Conservation (phyloP, 2,888 invertebrate species). For the Colletes collaris region DNA sequence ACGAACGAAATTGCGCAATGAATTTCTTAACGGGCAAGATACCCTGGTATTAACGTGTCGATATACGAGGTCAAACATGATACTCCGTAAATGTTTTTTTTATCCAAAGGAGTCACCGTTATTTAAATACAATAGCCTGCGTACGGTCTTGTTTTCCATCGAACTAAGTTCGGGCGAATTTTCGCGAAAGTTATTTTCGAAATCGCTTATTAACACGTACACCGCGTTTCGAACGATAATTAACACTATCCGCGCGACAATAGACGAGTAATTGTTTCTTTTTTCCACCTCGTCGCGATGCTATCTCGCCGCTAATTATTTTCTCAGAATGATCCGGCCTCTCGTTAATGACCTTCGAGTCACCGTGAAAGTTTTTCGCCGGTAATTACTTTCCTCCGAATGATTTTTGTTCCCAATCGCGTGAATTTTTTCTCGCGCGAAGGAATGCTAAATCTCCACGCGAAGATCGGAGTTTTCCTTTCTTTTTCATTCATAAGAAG, state of each 20-base stretch:
- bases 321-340: conserved; percentile 53
- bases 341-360: conserved; percentile 81
- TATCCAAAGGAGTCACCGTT: too few species aligned
- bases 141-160: too few species aligned
- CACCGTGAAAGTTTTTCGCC: conserved; percentile 30
- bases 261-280: conserved; percentile 59
- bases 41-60: too few species aligned
- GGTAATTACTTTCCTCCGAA: conserved; percentile 15
- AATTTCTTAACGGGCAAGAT: too few species aligned
- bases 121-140: too few species aligned
- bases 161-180: too few species aligned
- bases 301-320: conserved; percentile 50
- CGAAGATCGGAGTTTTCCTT: background rate
- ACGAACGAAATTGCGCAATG: too few species aligned
- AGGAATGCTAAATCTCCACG: too few species aligned
- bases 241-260: conserved; percentile 41
- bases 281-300: conserved; percentile 39
- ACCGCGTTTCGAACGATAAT: conserved; percentile 36
- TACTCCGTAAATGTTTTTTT: too few species aligned
- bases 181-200: too few species aligned
- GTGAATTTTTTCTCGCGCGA: conserved; percentile 45
- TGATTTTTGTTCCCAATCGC: conserved; percentile 62
- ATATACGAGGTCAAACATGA: too few species aligned
- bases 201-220: background rate
- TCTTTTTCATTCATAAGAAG: conserved; percentile 51